Evolutionary conservation across 35 echinoderm and acorn worm species (phyloP).

Genomic region (Ptychodera flava): DNA sequence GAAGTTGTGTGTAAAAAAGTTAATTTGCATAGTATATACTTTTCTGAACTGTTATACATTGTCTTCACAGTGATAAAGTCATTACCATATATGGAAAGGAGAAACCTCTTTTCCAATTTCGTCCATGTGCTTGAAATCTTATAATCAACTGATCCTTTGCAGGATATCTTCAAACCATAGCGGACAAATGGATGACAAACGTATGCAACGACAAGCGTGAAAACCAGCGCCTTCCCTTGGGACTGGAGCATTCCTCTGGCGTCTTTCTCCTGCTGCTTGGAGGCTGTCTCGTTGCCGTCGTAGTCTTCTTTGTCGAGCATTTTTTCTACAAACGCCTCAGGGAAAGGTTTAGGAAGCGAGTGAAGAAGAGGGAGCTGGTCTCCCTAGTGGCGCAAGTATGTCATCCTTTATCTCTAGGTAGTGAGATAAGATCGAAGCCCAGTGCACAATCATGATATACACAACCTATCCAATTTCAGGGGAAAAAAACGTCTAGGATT

Average conservation of each 20-base stretch:
- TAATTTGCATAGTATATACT: no score
- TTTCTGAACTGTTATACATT: no score
- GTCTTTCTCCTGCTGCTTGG: background rate
- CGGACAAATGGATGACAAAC: background rate
- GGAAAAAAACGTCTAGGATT: no score
- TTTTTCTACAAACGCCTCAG: background rate
- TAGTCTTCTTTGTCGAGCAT: background rate
- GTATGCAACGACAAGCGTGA: background rate
- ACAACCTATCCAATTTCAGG: no score
- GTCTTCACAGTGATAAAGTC: no score
- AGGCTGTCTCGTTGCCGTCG: background rate
- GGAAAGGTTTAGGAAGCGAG: background rate
- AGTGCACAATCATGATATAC: no score
- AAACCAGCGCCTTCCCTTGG: background rate
- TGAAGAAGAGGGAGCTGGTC: background rate
- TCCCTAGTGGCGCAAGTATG: background rate
- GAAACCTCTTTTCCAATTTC: no score
- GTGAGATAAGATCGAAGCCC: no score
- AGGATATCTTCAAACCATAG: background rate
- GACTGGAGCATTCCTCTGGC: background rate
- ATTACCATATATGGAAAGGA: no score
- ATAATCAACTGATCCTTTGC: background rate
- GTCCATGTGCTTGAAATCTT: no score
- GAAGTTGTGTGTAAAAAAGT: no score
- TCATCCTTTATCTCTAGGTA: no score